These are phyloP conservation scores for human (Homo sapiens) DNA, from an alignment of 2,113 vertebrate species.

Conservation along the genomic window GRCh38 chr16:56222001-56222500, in stretches of 20 bases:
- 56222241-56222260: slow-evolving; percentile 61
- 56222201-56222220: slow-evolving; percentile 80
- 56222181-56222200: slow-evolving; percentile 72
- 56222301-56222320: slow-evolving; percentile 43
- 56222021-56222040: slow-evolving; percentile 42
- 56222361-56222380: neutral
- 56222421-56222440: neutral
- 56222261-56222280: slow-evolving; percentile 79
- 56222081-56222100: slow-evolving; percentile 62
- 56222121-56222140: slow-evolving; percentile 76
- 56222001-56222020: neutral
- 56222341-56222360: neutral
- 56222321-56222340: slow-evolving; percentile 35
- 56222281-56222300: slow-evolving; percentile 68
- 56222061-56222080: slow-evolving; percentile 65
- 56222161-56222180: slow-evolving; percentile 59
- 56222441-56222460: neutral
- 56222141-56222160: slow-evolving; percentile 75
- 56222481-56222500: neutral
- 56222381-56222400: neutral
- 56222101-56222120: slow-evolving; percentile 79
- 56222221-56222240: slow-evolving; percentile 80
- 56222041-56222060: slow-evolving; percentile 70
- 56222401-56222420: neutral
- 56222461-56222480: neutral